Conservation (phyloP, 2,888 invertebrate genomes). For the Raillietiella orientalis region DNA sequence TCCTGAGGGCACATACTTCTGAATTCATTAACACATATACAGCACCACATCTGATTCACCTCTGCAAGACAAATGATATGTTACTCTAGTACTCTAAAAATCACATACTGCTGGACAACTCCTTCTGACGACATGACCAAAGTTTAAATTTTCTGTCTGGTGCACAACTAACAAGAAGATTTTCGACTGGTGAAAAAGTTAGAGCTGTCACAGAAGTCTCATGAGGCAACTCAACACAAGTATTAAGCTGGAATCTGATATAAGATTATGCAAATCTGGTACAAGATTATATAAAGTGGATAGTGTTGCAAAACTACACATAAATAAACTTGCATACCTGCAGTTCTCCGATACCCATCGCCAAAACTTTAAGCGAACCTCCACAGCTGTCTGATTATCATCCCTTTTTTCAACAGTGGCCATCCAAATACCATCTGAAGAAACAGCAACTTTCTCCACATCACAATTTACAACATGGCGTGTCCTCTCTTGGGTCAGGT, state of each 20-base stretch:
- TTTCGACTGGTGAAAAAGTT: constrained; percentile 24
- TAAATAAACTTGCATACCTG: constrained; percentile 16
- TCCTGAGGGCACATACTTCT: too few species aligned
- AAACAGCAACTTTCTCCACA: constrained; percentile 29
- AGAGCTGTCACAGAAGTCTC: constrained; percentile 22
- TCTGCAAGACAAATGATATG: too few species aligned
- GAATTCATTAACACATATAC: too few species aligned
- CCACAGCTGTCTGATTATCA: constrained; percentile 21
- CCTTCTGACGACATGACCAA: too few species aligned
- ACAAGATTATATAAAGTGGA: constrained; percentile 4
- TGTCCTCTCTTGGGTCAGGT: constrained; percentile 24
- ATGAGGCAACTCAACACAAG: constrained; percentile 36
- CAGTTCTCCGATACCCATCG: constrained; percentile 21
- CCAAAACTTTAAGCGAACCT: constrained; percentile 44
- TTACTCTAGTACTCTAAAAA: too few species aligned
- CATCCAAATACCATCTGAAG: constrained; percentile 31
- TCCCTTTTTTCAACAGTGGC: constrained; percentile 22
- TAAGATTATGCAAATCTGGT: constrained; percentile 5
- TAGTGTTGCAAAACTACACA: constrained; percentile 3
- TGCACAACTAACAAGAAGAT: too few species aligned
- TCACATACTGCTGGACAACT: too few species aligned
- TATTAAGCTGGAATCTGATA: constrained; percentile 29
- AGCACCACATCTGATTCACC: too few species aligned
- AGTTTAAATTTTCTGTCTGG: too few species aligned
- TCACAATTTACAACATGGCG: constrained; percentile 25